phyloP scores from a whole-genome alignment of 2,113 vertebrate species.

The Oncorhynchus gorbuscha region DNA sequence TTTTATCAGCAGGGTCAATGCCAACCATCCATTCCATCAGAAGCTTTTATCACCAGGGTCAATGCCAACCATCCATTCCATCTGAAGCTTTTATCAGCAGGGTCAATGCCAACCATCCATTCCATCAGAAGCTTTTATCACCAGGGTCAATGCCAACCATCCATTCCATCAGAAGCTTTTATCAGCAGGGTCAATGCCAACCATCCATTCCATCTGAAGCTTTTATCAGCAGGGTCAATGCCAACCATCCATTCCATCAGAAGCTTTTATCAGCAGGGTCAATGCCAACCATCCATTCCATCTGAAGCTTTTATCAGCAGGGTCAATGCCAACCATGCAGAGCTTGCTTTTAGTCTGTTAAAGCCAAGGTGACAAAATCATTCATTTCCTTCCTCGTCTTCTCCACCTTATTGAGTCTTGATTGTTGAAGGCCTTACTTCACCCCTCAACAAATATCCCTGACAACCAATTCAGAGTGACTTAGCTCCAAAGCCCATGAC shows the following conservation, averaged over 20 bases:
- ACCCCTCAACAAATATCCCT: slow-evolving; percentile 36
- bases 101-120: no score
- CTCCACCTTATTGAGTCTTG: slow-evolving; percentile 11
- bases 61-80: slow-evolving; percentile 17
- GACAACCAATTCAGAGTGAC: slow-evolving; percentile 26
- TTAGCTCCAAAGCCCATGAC: slow-evolving; percentile 39
- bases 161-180: no score
- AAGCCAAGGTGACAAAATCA: slow-evolving; percentile 32
- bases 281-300: no score
- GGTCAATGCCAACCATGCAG: slow-evolving; percentile 20
- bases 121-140: no score
- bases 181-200: no score
- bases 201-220: no score
- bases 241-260: no score
- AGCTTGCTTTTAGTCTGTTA: slow-evolving; percentile 13
- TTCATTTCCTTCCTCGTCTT: slow-evolving; percentile 19
- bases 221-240: no score
- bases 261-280: no score
- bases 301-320: no score
- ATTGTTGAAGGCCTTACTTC: slow-evolving; percentile 18
- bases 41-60: slow-evolving; percentile 51
- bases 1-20: neutral
- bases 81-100: no score
- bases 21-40: slow-evolving; percentile 12
- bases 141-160: no score